phyloP scores from a whole-genome alignment of 2,888 invertebrate genomes.

The Cataglyphis altisquamis region DNA sequence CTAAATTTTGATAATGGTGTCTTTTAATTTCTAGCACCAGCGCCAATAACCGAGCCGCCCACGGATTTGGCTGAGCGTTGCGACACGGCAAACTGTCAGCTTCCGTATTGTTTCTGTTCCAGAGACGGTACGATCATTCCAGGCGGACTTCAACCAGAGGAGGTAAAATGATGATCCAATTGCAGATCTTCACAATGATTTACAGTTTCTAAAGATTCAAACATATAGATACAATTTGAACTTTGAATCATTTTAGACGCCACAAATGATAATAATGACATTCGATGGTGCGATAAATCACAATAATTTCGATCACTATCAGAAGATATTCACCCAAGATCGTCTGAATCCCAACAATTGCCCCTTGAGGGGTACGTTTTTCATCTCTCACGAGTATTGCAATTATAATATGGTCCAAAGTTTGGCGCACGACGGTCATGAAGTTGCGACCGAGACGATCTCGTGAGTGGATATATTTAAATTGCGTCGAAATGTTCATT shows the following conservation, averaged over 20 bases:
- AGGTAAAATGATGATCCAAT: conserved; percentile 87
- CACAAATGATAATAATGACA: conserved; percentile 96
- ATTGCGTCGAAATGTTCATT: neutral
- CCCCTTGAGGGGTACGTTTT: conserved; percentile 96
- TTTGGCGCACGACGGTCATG: conserved; percentile 95
- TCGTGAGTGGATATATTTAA: conserved; percentile 88
- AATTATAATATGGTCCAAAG: conserved; percentile 97
- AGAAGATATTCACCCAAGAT: conserved; percentile 93
- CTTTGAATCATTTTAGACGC: conserved; percentile 89
- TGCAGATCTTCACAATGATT: neutral
- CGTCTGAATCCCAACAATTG: conserved; percentile 96
- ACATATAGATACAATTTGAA: neutral
- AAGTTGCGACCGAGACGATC: conserved; percentile 91
- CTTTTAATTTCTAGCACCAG: conserved; percentile 89
- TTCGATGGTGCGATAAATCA: conserved; percentile 97
- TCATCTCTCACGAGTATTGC: conserved; percentile 95
- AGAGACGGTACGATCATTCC: conserved; percentile 96
- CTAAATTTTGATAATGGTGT: neutral
- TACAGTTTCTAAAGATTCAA: neutral
- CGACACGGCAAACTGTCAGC: conserved; percentile 90
- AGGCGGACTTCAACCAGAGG: conserved; percentile 93
- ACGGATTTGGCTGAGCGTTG: conserved; percentile 93
- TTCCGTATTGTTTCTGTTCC: conserved; percentile 97
- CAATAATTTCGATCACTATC: conserved; percentile 96
- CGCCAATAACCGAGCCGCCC: conserved; percentile 94